Conservation (phyloP, 2,797 vertebrate species). For the Paramormyrops hopkinsi region DNA sequence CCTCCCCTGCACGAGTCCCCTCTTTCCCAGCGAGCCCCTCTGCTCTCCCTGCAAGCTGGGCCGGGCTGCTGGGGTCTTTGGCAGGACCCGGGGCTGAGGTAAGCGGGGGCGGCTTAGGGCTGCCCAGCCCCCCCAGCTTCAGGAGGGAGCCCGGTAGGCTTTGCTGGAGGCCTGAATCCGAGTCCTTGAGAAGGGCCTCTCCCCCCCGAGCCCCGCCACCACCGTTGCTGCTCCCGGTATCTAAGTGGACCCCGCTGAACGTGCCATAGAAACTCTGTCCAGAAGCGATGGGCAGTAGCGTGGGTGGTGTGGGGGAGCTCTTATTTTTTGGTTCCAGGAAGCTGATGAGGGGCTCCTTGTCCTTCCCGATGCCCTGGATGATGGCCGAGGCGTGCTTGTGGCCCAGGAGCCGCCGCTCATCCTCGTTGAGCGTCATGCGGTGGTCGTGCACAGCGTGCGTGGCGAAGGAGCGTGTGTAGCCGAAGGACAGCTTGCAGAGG, state of each 20-base stretch:
- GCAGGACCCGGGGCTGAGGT: constrained; percentile 91
- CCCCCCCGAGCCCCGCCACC: constrained; percentile 46
- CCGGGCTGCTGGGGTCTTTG: constrained; percentile 77
- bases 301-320: constrained; percentile 83
- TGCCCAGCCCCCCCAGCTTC: constrained; percentile 81
- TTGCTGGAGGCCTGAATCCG: constrained; percentile 69
- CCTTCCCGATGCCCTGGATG: constrained; percentile 99
- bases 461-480: constrained; percentile 94
- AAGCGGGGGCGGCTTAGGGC: constrained; percentile 69
- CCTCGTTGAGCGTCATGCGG: constrained; percentile 96
- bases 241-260: constrained; percentile 95
- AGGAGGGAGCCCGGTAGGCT: constrained; percentile 70
- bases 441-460: constrained; percentile 98
- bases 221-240: constrained; percentile 63
- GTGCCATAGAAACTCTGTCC: constrained; percentile 98
- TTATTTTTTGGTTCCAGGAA: constrained; percentile 99
- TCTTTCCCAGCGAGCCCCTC: constrained; percentile 70
- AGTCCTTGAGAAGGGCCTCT: constrained; percentile 74
- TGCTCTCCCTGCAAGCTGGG: constrained; percentile 68
- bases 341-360: constrained; percentile 99
- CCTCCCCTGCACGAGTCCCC: constrained; percentile 63
- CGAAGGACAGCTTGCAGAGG: constrained; percentile 98
- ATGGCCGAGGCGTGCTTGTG: constrained; percentile 98
- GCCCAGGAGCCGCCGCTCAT: constrained; percentile 92
- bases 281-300: constrained; percentile 85